These are phyloP conservation scores for Hyperoplus lanceolatus DNA, from an alignment of 2,797 vertebrate genomes.

Conservation along the genomic window DNA sequence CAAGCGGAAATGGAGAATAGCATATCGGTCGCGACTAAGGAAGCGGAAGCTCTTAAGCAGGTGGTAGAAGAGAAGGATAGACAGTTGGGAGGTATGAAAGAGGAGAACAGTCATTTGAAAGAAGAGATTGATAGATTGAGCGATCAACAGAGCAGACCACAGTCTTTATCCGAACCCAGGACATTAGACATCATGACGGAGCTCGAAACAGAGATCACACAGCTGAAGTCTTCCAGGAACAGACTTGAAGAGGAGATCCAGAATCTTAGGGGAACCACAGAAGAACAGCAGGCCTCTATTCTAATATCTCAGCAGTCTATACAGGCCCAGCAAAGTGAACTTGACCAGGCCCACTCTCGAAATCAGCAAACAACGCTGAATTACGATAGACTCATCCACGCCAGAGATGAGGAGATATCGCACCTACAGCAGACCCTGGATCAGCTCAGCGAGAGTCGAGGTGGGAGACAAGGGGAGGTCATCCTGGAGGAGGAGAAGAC, in stretches of 20 bases:
- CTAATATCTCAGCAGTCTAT: conserved; percentile 88
- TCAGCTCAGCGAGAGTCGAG: conserved; percentile 82
- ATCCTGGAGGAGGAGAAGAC: conserved; percentile 94
- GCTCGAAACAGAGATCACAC: conserved; percentile 92
- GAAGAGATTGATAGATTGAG: conserved; percentile 94
- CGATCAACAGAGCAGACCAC: conserved; percentile 92
- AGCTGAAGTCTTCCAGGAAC: conserved; percentile 88
- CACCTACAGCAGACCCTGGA: conserved; percentile 88
- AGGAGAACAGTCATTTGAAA: conserved; percentile 97
- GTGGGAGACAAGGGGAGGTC: conserved; percentile 82
- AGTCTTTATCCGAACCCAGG: conserved; percentile 87
- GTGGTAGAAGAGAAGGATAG: conserved; percentile 93
- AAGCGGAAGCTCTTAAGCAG: conserved; percentile 84
- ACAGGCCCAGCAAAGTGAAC: conserved; percentile 89
- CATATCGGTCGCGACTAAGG: conserved; percentile 75
- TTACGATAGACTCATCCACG: conserved; percentile 88
- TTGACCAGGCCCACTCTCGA: conserved; percentile 89
- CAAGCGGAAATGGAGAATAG: conserved; percentile 86
- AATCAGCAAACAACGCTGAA: conserved; percentile 90
- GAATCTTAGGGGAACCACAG: conserved; percentile 83
- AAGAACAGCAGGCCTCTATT: conserved; percentile 89
- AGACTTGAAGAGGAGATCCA: conserved; percentile 89
- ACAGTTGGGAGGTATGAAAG: conserved; percentile 93
- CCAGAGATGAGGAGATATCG: conserved; percentile 92
- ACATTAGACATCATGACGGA: conserved; percentile 93